These are phyloP conservation scores for Gerosis bhagava DNA, from an alignment of 2,888 invertebrate species.

Conservation along the genomic window DNA sequence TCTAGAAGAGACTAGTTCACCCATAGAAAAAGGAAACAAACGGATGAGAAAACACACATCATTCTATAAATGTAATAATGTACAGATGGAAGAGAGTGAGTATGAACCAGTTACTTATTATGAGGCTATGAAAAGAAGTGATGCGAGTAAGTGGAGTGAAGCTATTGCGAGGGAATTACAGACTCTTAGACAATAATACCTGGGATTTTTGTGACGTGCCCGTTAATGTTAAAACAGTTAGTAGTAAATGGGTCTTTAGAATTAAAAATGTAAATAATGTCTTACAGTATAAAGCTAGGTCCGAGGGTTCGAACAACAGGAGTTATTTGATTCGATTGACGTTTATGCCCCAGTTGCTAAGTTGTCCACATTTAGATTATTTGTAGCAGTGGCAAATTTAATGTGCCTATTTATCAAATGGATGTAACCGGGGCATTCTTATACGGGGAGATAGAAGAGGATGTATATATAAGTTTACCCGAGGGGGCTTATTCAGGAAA, in stretches of 20 bases:
- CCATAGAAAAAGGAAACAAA: too few relatives aligned
- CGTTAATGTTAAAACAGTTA: slow-evolving; percentile 24
- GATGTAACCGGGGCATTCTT: slow-evolving; percentile 32
- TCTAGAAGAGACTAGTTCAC: too few relatives aligned
- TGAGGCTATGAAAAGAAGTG: slow-evolving; percentile 30
- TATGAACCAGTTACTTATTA: slow-evolving; percentile 28
- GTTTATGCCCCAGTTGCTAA: slow-evolving; percentile 34
- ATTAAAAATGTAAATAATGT: slow-evolving; percentile 24
- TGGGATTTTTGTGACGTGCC: slow-evolving; percentile 23
- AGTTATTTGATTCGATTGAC: slow-evolving; percentile 20
- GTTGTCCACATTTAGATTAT: slow-evolving; percentile 30
- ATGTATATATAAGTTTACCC: slow-evolving; percentile 30
- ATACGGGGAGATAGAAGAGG: slow-evolving; percentile 29
- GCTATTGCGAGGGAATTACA: slow-evolving; percentile 27
- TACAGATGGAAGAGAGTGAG: neutral
- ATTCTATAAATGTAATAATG: slow-evolving; percentile 28
- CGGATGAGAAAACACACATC: slow-evolving; percentile 24
- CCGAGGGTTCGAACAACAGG: slow-evolving; percentile 36
- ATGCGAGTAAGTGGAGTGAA: slow-evolving; percentile 26
- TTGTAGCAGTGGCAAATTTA: slow-evolving; percentile 30
- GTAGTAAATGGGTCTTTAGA: slow-evolving; percentile 39
- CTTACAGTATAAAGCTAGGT: slow-evolving; percentile 33
- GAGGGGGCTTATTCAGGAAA: slow-evolving; percentile 24
- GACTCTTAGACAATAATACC: slow-evolving; percentile 26
- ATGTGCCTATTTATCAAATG: slow-evolving; percentile 28